Evolutionary conservation across 2,113 vertebrate genomes (phyloP), one percentile per base, ranked within the genome.

Genomic region (Mesoclemmys tuberculata): DNA sequence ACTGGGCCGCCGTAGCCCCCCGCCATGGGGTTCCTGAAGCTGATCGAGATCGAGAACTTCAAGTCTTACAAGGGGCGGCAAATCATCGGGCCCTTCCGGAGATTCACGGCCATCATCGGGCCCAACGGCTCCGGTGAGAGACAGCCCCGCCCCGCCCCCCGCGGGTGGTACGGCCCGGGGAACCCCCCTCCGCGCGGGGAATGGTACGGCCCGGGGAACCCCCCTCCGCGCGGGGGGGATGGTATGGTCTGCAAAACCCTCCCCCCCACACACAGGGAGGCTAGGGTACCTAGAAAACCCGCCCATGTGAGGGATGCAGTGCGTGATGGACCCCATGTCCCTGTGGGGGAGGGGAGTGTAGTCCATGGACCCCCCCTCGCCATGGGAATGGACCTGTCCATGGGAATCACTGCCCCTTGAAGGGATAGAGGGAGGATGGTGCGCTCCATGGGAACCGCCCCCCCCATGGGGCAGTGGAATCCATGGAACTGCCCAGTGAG

Each of bases 11-110:
- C 79, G 21, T 86, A 3, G 22, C 79, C 46, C 8, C 44, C 74
- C 83, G 90, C 35, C 54, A 99, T 99, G 99, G 99, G 99, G 1
- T 99, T 99, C 94, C 97, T 99, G 79, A 99, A 99, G 96, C 92
- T 99, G 61, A 99, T 99, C 94, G 99, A 99, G 97, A 99, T 99
- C 31, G 99, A 99, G 96, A 99, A 99, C 95, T 99, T 99, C 93
- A 99, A 99, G 95, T 99, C 99, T 2, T 99, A 99, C 88, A 99
- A 99, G 96, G 99, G 99, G 74, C 97, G 98, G 80, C 99, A 99
- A 95, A 99, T 99, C 44, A 99, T 99, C 93, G 99, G 99, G 92
- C 99, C 99, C 18, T 99, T 99, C 96, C 99, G 99, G 83, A 98
- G 99, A 95, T 99, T 99, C 90, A 99, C 99, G 74, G 99, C 99